phyloP scores from a whole-genome alignment of 2,888 invertebrate genomes.

The Osmoderma eremita region DNA sequence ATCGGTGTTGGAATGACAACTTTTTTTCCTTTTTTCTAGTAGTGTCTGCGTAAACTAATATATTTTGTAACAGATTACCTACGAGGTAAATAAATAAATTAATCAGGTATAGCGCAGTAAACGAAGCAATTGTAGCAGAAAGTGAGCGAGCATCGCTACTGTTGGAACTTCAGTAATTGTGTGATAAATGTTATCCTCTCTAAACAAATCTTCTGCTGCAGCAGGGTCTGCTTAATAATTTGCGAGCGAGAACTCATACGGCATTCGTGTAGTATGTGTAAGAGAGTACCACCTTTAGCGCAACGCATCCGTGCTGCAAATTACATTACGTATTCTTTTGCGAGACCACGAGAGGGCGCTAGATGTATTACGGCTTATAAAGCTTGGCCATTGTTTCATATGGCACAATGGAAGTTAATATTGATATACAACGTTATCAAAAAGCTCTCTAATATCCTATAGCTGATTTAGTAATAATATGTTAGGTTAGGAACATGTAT shows the following conservation, averaged over 20 bases:
- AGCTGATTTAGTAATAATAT: too few relatives aligned
- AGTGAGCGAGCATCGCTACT: background rate
- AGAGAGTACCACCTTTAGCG: constrained; percentile 12
- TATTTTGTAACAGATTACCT: too few relatives aligned
- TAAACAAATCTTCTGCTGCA: background rate
- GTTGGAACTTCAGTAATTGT: background rate
- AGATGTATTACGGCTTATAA: background rate
- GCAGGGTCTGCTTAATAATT: constrained; percentile 2
- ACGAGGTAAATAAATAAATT: too few relatives aligned
- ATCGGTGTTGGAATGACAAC: too few relatives aligned
- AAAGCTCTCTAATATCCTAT: too few relatives aligned
- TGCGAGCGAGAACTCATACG: constrained; percentile 6
- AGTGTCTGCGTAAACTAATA: too few relatives aligned
- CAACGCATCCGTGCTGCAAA: constrained; percentile 33
- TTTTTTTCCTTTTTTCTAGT: too few relatives aligned
- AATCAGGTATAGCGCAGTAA: too few relatives aligned
- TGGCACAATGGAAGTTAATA: too few relatives aligned
- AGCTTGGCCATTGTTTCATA: background rate
- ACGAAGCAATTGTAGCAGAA: too few relatives aligned
- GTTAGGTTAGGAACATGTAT: too few relatives aligned
- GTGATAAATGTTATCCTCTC: constrained; percentile 3
- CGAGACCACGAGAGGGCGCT: constrained; percentile 13
- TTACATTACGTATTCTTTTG: constrained; percentile 37
- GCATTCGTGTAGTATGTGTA: constrained; percentile 1
- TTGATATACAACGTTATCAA: background rate